phyloP scores from a whole-genome alignment of 2,888 invertebrate species.

The Eristalinus sepulchralis region DNA sequence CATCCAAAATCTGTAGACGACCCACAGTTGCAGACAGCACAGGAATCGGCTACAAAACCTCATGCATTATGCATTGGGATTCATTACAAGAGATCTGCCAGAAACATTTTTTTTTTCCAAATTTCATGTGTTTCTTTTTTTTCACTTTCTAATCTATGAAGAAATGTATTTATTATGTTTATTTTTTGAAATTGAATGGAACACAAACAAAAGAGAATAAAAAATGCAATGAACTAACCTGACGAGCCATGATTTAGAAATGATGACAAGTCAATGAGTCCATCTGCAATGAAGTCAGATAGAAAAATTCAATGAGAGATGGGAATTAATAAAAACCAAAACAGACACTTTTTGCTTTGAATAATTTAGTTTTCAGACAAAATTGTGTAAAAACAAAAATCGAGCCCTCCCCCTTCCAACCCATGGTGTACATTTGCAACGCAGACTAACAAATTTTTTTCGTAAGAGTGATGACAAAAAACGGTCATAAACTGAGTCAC shows the following conservation, averaged over 20 bases:
- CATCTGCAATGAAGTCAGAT: slow-evolving; percentile 78
- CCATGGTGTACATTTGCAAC: no score
- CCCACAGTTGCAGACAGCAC: no score
- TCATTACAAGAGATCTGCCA: neutral
- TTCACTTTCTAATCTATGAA: neutral
- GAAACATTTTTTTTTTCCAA: neutral
- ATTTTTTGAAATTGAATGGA: neutral
- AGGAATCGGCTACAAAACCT: neutral
- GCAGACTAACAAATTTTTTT: no score
- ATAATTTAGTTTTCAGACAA: neutral
- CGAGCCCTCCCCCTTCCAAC: no score
- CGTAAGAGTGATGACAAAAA: no score
- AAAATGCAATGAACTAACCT: slow-evolving; percentile 78
- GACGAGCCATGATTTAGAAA: slow-evolving; percentile 81
- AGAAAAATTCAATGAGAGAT: slow-evolving; percentile 39
- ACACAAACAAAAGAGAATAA: neutral
- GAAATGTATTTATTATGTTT: neutral
- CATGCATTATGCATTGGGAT: neutral
- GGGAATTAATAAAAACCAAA: neutral
- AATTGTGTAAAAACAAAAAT: no score
- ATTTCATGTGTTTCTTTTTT: neutral
- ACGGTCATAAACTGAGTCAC: no score
- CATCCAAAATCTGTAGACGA: no score
- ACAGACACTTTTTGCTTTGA: neutral
- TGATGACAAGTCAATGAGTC: slow-evolving; percentile 80